phyloP scores from a whole-genome alignment of 2,797 vertebrate genomes.

The Capromys pilorides region DNA sequence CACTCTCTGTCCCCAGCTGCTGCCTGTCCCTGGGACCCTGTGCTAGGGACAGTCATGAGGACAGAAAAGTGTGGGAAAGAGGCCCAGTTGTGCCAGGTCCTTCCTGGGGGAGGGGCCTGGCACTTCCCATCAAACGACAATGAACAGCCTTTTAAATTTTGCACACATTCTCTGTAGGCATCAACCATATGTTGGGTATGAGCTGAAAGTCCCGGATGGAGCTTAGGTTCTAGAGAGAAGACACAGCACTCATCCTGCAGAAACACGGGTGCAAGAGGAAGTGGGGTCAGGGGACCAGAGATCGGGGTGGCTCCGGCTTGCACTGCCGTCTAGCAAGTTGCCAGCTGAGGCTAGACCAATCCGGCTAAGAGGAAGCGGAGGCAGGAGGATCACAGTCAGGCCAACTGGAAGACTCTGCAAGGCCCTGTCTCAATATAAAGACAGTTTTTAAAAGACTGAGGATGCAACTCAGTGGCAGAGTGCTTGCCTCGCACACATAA shows the following conservation, averaged over 20 bases:
- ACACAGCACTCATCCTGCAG: not conserved
- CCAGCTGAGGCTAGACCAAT: not conserved
- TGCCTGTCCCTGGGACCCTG: not conserved
- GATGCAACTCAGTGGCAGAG: not conserved
- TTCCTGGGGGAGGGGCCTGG: not conserved
- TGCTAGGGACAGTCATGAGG: not conserved
- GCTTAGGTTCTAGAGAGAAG: not conserved
- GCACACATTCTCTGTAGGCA: not conserved
- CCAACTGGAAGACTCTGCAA: not conserved
- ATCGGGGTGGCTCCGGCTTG: not conserved
- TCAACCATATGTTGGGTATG: not conserved
- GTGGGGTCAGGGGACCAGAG: not conserved
- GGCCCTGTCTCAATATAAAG: not conserved
- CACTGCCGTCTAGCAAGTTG: not conserved
- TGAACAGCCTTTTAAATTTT: not conserved
- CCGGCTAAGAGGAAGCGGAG: not conserved
- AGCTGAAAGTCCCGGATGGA: not conserved
- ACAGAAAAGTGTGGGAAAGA: not conserved
- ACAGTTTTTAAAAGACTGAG: not conserved
- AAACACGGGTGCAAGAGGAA: not conserved
- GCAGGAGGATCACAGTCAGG: not conserved
- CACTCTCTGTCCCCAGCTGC: not conserved
- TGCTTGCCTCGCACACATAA: not conserved
- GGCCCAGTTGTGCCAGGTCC: not conserved
- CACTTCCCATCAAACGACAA: not conserved